Conservation (phyloP, 2,888 invertebrate species). For the Physocephala rufipes region DNA sequence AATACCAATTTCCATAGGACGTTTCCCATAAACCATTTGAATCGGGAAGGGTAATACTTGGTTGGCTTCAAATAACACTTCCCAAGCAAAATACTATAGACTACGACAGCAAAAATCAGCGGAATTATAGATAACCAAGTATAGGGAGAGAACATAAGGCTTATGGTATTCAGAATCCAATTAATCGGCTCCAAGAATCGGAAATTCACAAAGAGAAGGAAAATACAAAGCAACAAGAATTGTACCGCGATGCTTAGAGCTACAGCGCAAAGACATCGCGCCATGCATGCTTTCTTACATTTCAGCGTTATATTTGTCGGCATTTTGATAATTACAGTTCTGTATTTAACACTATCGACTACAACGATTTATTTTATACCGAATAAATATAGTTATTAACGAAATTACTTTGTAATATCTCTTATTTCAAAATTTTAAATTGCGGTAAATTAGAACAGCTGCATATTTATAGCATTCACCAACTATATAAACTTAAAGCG, state of each 20-base stretch:
- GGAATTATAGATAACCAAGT: conserved; percentile 75
- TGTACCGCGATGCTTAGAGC: conserved; percentile 71
- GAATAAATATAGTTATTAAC: too few relatives aligned
- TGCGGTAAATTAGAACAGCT: too few relatives aligned
- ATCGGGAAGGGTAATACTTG: conserved; percentile 73
- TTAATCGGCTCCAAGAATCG: conserved; percentile 72
- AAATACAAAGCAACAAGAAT: conserved; percentile 67
- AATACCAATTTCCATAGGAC: conserved; percentile 70
- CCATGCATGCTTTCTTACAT: conserved; percentile 57
- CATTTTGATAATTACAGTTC: neutral
- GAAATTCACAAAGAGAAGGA: conserved; percentile 71
- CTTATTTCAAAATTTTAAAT: too few relatives aligned
- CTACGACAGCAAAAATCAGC: conserved; percentile 72
- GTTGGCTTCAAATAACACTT: conserved; percentile 74
- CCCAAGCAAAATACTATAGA: conserved; percentile 78
- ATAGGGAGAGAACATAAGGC: conserved; percentile 67
- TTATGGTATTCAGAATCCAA: conserved; percentile 73
- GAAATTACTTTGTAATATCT: too few relatives aligned
- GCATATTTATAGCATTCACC: too few relatives aligned
- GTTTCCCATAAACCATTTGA: conserved; percentile 72
- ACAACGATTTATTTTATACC: neutral
- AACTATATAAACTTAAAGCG: too few relatives aligned
- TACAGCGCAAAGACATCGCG: conserved; percentile 67
- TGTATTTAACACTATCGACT: neutral
- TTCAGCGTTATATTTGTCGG: conserved; percentile 43